Evolutionary conservation across 2,888 invertebrate genomes (phyloP).

Genomic region (Gymnocheta viridis): DNA sequence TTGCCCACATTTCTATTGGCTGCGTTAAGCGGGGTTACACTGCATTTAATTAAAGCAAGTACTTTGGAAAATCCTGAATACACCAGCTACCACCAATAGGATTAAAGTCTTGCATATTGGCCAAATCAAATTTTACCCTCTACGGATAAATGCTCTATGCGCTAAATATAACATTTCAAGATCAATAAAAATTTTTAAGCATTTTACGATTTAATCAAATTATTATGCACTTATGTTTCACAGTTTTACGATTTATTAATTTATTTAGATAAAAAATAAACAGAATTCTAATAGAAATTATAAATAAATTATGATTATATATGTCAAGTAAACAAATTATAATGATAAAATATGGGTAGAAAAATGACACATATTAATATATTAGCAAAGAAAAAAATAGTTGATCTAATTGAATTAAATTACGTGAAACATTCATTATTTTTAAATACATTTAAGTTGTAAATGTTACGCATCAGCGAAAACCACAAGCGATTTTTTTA

Average conservation of each 20-base stretch:
- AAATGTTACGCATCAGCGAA: conserved; percentile 28
- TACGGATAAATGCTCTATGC: too few relatives aligned
- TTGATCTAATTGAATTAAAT: not conserved
- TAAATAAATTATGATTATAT: not conserved
- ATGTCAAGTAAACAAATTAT: not conserved
- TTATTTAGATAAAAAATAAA: not conserved
- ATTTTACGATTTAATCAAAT: not conserved
- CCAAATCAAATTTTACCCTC: too few relatives aligned
- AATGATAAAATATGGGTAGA: not conserved
- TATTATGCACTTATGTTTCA: not conserved
- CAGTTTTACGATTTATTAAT: not conserved
- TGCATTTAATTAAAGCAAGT: too few relatives aligned
- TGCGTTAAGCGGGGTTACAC: too few relatives aligned
- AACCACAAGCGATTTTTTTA: not conserved
- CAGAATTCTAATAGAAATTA: not conserved
- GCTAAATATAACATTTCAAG: too few relatives aligned
- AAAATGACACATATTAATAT: not conserved
- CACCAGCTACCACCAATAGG: too few relatives aligned
- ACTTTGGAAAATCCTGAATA: too few relatives aligned
- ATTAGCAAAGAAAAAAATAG: not conserved
- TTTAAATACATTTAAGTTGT: not conserved
- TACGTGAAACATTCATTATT: not conserved
- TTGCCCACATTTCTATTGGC: too few relatives aligned
- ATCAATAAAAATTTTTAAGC: not conserved
- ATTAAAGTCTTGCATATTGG: too few relatives aligned